A percentile compares a stretch with the other conserved stretches of the same genome.
Evolutionary conservation across 2,113 vertebrate species (phyloP).

Genomic region (Gallinago jamesoni): DNA sequence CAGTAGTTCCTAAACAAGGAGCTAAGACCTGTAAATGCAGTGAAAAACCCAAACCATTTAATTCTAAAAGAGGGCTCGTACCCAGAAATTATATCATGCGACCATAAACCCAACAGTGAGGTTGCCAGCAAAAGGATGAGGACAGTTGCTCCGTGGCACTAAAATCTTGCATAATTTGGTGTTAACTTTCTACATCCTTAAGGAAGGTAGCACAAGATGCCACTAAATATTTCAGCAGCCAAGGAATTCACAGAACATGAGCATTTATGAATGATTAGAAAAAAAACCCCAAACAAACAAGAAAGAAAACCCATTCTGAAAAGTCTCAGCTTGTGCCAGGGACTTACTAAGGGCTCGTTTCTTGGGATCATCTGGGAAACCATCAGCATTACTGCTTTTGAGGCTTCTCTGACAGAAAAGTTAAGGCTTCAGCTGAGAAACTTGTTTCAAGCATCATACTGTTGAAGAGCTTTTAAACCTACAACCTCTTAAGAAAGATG

Average conservation of each 20-base stretch:
- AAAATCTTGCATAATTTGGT: neutral
- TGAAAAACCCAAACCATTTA: neutral
- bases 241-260: neutral
- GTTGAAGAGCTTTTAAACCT: neutral
- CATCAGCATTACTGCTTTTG: neutral
- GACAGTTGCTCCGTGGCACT: neutral
- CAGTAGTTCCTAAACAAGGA: neutral
- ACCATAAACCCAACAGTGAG: neutral
- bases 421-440: neutral
- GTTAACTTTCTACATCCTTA: neutral
- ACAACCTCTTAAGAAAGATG: neutral
- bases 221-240: neutral
- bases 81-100: neutral
- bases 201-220: neutral
- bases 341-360: neutral
- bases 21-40: neutral
- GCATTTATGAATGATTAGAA: neutral
- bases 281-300: neutral
- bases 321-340: neutral
- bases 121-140: neutral
- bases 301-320: neutral
- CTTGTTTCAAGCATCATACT: neutral
- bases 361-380: neutral
- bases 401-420: neutral
- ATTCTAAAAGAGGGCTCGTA: neutral